Evolutionary conservation across 2,797 vertebrate species (phyloP), one percentile per base, ranked within the genome.

Genomic region (Oreortyx pictus): DNA sequence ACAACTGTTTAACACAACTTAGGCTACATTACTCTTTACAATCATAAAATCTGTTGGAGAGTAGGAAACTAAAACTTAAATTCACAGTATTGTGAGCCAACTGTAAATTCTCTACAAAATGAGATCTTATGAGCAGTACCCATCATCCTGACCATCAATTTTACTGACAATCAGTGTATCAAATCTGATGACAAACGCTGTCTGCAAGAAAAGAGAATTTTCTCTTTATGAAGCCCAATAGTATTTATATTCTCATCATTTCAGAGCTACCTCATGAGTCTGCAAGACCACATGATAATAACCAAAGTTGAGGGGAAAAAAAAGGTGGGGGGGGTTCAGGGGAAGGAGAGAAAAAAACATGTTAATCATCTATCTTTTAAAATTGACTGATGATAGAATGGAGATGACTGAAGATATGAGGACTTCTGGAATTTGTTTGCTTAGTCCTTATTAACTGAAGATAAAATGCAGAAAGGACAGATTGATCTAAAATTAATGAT

Each of bases 311-410:
- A 13, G 13, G 24, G 9, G 49, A 25, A 50, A 16, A 46, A 57
- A 70, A 37, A 57, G 24, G n/a, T n/a, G n/a, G 35, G 19, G 24
- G 24, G 17, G 25, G 16, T 37, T 37, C 37, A 37, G 17, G 24
- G 16, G 15, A 7, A 59, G 33, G 16, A 4, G 6, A n/a, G 47
- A 33, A 18, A 41, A 41, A 25, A 27, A 8, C 18, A 41, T 29
- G 0, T 5, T 14, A 23, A 12, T 44, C 1, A 44, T 41, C 14
- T 1, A 11, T 60, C 13, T 52, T 17, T 59, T 9, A 56, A 22
- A 78, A 86, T 31, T 62, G 31, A 66, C 11, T 46, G 37, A 29
- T 13, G 7, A 52, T 1, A 83, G 31, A 89, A 80, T 22, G 3
- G 14, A 92, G 73, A 73, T 43, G 59, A 33, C 10, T 14, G 25